These are phyloP conservation scores for Garrulus glandarius DNA, from an alignment of 2,797 vertebrate genomes.

Conservation along the genomic window DNA sequence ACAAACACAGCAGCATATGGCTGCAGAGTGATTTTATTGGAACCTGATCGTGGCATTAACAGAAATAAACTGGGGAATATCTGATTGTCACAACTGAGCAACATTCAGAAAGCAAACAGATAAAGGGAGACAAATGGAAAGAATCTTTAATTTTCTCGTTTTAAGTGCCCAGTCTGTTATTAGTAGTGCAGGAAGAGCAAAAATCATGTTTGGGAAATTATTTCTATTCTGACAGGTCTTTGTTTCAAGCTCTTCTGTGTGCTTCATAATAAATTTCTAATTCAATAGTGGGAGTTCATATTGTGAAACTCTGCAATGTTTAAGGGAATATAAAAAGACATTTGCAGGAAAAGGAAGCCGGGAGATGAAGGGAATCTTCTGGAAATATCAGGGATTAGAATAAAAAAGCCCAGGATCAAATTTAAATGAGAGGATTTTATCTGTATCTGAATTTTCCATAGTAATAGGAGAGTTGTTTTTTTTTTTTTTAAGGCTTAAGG, in stretches of 20 bases:
- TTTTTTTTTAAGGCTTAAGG: neutral
- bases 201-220: neutral
- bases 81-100: neutral
- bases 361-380: neutral
- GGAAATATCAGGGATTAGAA: neutral
- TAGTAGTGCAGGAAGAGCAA: neutral
- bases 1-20: neutral
- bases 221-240: neutral
- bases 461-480: neutral
- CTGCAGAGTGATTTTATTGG: neutral
- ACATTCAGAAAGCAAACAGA: neutral
- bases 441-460: neutral
- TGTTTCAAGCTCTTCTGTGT: neutral
- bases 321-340: neutral
- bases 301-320: neutral
- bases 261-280: neutral
- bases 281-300: slow-evolving; percentile 1
- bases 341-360: neutral
- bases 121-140: neutral
- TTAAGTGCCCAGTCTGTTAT: neutral
- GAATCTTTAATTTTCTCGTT: neutral
- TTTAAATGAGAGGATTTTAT: neutral
- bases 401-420: neutral
- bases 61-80: neutral
- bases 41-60: neutral